Base-by-base conservation (phyloP, 2,888 invertebrate species). In the Hymenopus coronatus region DNA sequence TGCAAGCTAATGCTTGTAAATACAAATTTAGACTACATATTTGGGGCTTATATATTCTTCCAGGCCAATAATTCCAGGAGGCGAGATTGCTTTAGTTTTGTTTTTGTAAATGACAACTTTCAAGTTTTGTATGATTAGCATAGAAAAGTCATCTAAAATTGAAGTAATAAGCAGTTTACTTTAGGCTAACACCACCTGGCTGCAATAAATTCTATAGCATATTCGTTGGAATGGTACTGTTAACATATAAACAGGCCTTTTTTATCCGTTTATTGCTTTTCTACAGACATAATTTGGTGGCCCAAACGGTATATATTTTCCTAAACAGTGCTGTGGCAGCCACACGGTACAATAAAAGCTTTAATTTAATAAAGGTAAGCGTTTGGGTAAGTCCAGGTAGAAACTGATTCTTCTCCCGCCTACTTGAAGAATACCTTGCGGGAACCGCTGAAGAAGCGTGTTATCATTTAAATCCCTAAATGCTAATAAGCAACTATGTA, bases 381-480 rank as follows among this genome's bases (percentile, higher is more conserved):
- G 20, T 46, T 83, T 33, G 82, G 46, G 28, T 27, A 15, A 3
- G 54, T 15, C 6, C 54, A 70, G 54, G 54, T 70, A 70, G 54
- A 70, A 70, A 70, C 15, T 20, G 15, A 25, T 70, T 70, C 20
- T 8, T 70, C 4, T 70, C 54, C 54, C 54, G 54, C 54, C 54
- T 25, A 70, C 54, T 70, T 15, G 15, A 9, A 28, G 15, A 9
- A 28, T 28, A 15, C 27, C 30, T 30, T 28, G 85, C 30, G 33
- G 28, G 85, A 85, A 27, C 27, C 33, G 1, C 15, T 40, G 46
- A 46, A 33, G 46, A 28, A 83, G 28, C 83, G n/a, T 20, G 54
- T 46, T 86, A 86, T 83, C 82, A 89, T 88, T 89, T 81, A 82
- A 84, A 89, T 54, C 89, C 82, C 54, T 84, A 83, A 82, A 89